Conservation (phyloP, 2,797 vertebrate genomes). For the Coendou prehensilis region DNA sequence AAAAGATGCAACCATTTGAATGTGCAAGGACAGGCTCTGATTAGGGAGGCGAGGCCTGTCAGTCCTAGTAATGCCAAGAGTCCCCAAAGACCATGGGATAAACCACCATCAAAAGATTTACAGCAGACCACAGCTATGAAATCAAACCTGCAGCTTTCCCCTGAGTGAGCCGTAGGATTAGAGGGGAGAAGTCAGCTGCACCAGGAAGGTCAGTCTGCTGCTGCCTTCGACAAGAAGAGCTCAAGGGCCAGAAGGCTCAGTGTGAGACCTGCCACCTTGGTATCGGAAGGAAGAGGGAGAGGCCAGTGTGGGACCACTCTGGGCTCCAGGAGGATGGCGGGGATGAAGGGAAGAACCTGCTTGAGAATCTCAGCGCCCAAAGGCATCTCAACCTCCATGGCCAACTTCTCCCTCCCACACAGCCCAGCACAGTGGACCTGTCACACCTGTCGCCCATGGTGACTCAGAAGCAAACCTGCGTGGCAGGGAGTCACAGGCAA, state of each 20-base stretch:
- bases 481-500: rapidly evolving
- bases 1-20: neutral
- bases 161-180: neutral
- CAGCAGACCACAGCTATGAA: neutral
- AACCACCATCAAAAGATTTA: neutral
- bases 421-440: no score
- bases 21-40: neutral
- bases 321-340: neutral
- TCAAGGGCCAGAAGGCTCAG: neutral
- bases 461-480: rapidly evolving
- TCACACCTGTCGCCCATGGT: rapidly evolving
- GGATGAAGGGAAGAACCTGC: neutral
- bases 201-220: neutral
- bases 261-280: neutral
- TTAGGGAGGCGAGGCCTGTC: neutral
- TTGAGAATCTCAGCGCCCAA: neutral
- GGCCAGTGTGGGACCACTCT: rapidly evolving
- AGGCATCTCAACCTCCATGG: neutral
- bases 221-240: neutral
- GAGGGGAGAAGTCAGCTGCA: neutral
- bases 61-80: neutral
- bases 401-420: no score
- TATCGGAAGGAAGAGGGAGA: neutral
- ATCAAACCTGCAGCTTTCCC: neutral
- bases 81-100: neutral